Percentiles rank a stretch among this genome's conserved stretches.
Conservation (phyloP, 2,113 vertebrate genomes). For the Phalacrocorax aristotelis region DNA sequence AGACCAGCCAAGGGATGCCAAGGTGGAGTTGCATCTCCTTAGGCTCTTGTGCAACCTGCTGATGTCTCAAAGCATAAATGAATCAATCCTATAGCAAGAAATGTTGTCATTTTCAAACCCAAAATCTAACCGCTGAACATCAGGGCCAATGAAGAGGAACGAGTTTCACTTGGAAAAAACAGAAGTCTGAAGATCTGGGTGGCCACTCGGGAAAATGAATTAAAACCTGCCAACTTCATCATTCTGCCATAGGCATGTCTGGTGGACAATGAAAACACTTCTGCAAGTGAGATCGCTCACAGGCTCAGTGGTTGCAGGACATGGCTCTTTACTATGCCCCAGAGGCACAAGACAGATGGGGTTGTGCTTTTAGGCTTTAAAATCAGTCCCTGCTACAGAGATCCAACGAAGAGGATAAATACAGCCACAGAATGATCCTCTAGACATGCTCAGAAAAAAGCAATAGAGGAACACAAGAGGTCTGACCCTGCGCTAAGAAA, state of each 20-base stretch:
- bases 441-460: not conserved
- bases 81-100: not conserved
- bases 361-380: slow-evolving; percentile 31
- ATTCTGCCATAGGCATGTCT: not conserved
- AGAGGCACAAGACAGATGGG: slow-evolving; percentile 30
- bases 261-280: not conserved
- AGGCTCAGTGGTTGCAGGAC: not conserved
- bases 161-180: not conserved
- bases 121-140: rapidly evolving
- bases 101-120: not conserved
- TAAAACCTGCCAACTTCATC: not conserved
- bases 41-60: not conserved
- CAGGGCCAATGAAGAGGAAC: not conserved
- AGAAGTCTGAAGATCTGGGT: not conserved
- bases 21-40: not conserved
- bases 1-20: not conserved
- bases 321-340: not conserved
- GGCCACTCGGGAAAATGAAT: not conserved
- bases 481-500: not conserved
- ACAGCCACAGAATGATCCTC: not conserved
- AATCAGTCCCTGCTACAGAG: not conserved
- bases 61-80: rapidly evolving
- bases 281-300: not conserved
- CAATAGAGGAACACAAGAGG: not conserved
- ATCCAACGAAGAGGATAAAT: not conserved